phyloP scores from a whole-genome alignment of 2,888 invertebrate species.

The Rugalucina vietnamica region DNA sequence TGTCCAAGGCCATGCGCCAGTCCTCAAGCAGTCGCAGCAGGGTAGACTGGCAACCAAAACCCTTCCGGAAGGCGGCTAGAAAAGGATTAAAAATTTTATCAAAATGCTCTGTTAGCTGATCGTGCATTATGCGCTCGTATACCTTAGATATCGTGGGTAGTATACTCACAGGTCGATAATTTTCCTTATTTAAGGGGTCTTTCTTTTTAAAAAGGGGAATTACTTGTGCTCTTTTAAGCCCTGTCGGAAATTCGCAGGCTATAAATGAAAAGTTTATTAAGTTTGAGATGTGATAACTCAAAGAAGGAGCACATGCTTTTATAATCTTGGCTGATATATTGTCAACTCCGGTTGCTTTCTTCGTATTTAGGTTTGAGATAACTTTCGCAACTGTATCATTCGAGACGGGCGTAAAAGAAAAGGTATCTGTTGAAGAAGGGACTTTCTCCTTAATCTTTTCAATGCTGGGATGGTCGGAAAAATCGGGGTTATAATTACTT shows the following conservation, averaged over 20 bases:
- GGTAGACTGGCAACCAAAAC: slow-evolving; percentile 18
- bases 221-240: slow-evolving; percentile 20
- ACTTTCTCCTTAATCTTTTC: too few relatives aligned
- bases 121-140: slow-evolving; percentile 30
- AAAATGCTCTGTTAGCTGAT: slow-evolving; percentile 21
- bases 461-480: too few relatives aligned
- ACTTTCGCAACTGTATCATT: too few relatives aligned
- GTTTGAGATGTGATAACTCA: background rate
- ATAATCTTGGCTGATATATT: slow-evolving; percentile 18
- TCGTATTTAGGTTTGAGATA: too few relatives aligned
- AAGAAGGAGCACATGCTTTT: slow-evolving; percentile 7
- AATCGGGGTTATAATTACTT: too few relatives aligned
- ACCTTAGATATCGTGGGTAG: slow-evolving; percentile 20
- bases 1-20: slow-evolving; percentile 15
- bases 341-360: too few relatives aligned
- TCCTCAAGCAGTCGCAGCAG: slow-evolving; percentile 24
- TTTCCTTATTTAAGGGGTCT: slow-evolving; percentile 11
- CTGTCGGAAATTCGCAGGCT: background rate
- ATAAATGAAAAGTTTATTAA: background rate
- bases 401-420: too few relatives aligned
- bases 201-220: slow-evolving; percentile 17
- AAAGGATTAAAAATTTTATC: slow-evolving; percentile 13
- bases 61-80: slow-evolving; percentile 22
- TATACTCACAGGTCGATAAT: slow-evolving; percentile 36
- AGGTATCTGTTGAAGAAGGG: too few relatives aligned